Percentiles rank a stretch among this genome's conserved stretches.
phyloP scores from a whole-genome alignment of 2,888 invertebrate genomes.

The Yponomeuta evonymella region DNA sequence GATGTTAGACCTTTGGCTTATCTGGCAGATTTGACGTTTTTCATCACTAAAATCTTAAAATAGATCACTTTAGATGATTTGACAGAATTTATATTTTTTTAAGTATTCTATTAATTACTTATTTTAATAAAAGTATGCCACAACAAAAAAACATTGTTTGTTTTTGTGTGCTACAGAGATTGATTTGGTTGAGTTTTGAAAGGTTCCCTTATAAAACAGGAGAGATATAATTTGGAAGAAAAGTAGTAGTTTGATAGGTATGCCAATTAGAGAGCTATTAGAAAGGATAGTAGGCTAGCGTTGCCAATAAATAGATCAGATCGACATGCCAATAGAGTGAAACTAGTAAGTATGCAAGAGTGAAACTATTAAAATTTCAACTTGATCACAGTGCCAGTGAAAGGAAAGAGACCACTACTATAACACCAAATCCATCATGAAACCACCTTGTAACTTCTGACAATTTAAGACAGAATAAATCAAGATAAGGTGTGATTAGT shows the following conservation, averaged over 20 bases:
- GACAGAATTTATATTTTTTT: no score
- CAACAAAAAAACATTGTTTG: no score
- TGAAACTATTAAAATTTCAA: not conserved
- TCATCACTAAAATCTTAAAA: no score
- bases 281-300: not conserved
- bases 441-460: not conserved
- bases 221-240: not conserved
- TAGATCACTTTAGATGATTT: no score
- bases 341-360: not conserved
- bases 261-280: not conserved
- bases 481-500: not conserved
- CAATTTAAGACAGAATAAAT: not conserved
- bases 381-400: not conserved
- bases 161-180: no score
- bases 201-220: not conserved
- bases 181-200: no score
- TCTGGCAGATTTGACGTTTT: no score
- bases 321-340: not conserved
- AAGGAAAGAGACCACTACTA: not conserved
- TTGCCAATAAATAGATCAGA: not conserved
- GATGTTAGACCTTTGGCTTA: no score
- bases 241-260: not conserved
- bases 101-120: no score
- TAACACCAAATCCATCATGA: not conserved
- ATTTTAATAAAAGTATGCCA: no score